A percentile compares a stretch with the other conserved stretches of the same genome.
phyloP scores from a whole-genome alignment of 2,888 invertebrate species.

The Sphecodes monilicornis region DNA sequence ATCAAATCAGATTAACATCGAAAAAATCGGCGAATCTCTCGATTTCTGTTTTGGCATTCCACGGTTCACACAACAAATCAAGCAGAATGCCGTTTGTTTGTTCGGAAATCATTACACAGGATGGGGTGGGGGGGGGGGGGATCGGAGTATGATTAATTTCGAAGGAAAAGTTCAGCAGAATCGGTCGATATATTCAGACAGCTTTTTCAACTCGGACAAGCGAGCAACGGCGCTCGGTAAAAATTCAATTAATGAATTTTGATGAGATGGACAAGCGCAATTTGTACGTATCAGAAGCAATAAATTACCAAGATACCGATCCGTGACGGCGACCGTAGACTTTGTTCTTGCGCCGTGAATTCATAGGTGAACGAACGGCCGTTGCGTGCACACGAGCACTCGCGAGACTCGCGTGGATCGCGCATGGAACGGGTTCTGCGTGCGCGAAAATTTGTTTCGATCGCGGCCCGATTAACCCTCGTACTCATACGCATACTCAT shows the following conservation, averaged over 20 bases:
- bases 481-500: background rate
- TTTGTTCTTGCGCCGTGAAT: constrained; percentile 24
- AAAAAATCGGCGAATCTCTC: background rate
- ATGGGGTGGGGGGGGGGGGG: background rate
- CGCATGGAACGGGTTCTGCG: constrained; percentile 21
- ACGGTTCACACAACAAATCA: background rate
- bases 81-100: background rate
- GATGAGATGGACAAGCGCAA: constrained; percentile 47
- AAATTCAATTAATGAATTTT: constrained; percentile 59
- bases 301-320: constrained; percentile 39
- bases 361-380: constrained; percentile 38
- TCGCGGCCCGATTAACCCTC: constrained; percentile 29
- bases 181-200: constrained; percentile 20
- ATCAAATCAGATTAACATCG: background rate
- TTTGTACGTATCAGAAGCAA: constrained; percentile 44
- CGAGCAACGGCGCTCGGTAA: constrained; percentile 16
- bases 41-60: background rate
- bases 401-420: constrained; percentile 15
- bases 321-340: constrained; percentile 17
- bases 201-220: constrained; percentile 23
- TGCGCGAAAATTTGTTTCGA: constrained; percentile 52
- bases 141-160: constrained; percentile 14
- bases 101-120: background rate
- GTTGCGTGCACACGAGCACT: background rate
- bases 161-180: constrained; percentile 15